Evolutionary conservation across 2,797 vertebrate genomes (phyloP).

Genomic region (Rhinogobio ventralis): DNA sequence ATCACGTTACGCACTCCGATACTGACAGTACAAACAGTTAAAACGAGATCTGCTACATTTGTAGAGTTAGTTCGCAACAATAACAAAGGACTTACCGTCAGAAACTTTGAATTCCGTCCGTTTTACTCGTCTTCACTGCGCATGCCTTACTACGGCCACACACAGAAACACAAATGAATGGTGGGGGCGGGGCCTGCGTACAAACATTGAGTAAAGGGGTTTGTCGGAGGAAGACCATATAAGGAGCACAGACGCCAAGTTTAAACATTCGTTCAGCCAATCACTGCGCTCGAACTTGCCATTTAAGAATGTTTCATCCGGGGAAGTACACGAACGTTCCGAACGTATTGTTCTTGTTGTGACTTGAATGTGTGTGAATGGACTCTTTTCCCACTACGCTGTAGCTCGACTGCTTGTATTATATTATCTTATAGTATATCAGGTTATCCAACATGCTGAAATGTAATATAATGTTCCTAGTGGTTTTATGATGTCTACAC

Average conservation of each 20-base stretch:
- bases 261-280: conserved; percentile 76
- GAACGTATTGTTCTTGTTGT: conserved; percentile 17
- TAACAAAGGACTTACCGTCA: conserved; percentile 74
- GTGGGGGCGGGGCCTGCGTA: conserved; percentile 77
- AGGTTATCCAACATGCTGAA: background rate
- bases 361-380: background rate
- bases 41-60: background rate
- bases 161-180: conserved; percentile 71
- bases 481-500: background rate
- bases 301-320: conserved; percentile 61
- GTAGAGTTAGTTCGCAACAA: conserved; percentile 27
- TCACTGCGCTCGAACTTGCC: conserved; percentile 44
- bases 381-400: background rate
- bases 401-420: background rate
- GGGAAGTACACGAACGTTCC: conserved; percentile 69
- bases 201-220: conserved; percentile 73
- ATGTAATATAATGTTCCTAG: background rate
- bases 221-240: conserved; percentile 70
- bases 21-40: background rate
- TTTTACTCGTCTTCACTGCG: conserved; percentile 73
- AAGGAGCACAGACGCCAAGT: conserved; percentile 73
- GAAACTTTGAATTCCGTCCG: conserved; percentile 83
- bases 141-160: conserved; percentile 80
- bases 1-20: background rate
- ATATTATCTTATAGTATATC: background rate